Evolutionary conservation across 1,140 invertebrate genomes (phyloP), one percentile per base, ranked within the genome.

Genomic region (Drosophila equinoxialis): DNA sequence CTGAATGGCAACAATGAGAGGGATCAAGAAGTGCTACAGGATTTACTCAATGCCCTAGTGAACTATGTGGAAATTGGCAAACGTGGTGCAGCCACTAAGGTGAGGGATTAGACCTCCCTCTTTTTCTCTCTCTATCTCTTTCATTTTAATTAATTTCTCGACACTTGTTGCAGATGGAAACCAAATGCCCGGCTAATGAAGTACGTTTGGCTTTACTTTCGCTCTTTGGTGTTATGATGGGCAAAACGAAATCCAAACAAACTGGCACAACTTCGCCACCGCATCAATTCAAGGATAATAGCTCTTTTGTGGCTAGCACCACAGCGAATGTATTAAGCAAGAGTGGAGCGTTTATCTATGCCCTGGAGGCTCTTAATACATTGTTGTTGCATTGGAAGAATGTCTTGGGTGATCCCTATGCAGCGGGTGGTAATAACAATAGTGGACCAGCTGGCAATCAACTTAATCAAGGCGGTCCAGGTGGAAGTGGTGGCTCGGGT

Each of bases 141-240:
- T 13, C 17, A 17, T 17, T 17, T 17, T 17, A 17, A 39, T 26
- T 33, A 6, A 1, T 26, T 8, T 6, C 26, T 6, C 4, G n/a
- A n/a, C 65, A 6, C 6, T 30, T 30, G 0, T 55, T 68, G 3
- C 37, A 91, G 85, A 79, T 92, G 82, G 77, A 83, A 71, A 92
- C 93, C 17, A 93, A 96, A 60, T 95, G 92, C 20, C 94, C 94
- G 14, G 94, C 94, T 55, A 93, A 95, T 82, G 97, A 98, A 93
- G 96, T 98, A 62, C 97, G 98, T 89, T 93, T 98, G 3, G 95
- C 98, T 10, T 95, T 98, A n/a, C 96, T 98, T 94, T 93, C 97
- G 30, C 93, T 98, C 26, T 94, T 96, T 45, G 80, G 91, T 1
- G 91, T 92, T 8, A 75, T 92, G 61, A 92, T 92, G 91, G 91